These are phyloP conservation scores for Trematomus bernacchii DNA, from an alignment of 2,797 vertebrate species.

Conservation along the genomic window DNA sequence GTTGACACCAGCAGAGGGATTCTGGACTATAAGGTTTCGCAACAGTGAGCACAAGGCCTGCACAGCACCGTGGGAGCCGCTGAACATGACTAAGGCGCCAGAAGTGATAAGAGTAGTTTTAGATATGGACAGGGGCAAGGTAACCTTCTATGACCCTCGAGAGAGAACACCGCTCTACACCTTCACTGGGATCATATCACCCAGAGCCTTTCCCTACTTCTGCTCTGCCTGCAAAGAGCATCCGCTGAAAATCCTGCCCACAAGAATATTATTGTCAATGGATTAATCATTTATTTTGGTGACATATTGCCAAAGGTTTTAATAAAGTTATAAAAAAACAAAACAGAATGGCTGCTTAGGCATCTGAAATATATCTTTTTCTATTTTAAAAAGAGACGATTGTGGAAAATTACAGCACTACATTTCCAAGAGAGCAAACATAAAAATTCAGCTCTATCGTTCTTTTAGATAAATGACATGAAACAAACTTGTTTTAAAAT, in stretches of 20 bases:
- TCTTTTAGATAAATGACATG: slow-evolving; percentile 32
- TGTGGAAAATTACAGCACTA: neutral
- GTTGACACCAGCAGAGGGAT: slow-evolving; percentile 85
- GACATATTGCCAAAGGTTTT: neutral
- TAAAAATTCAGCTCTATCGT: neutral
- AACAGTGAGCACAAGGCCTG: slow-evolving; percentile 89
- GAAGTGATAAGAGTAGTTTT: slow-evolving; percentile 81
- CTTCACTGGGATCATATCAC: slow-evolving; percentile 78
- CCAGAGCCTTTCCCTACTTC: slow-evolving; percentile 84
- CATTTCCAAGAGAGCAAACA: neutral
- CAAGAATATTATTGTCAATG: slow-evolving; percentile 68
- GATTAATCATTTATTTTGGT: slow-evolving; percentile 52
- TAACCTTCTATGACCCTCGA: slow-evolving; percentile 82
- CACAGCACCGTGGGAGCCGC: slow-evolving; percentile 84
- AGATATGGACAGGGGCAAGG: slow-evolving; percentile 86
- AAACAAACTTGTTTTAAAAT: slow-evolving; percentile 62
- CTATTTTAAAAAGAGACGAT: neutral
- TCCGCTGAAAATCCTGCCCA: slow-evolving; percentile 82
- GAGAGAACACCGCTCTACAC: slow-evolving; percentile 84
- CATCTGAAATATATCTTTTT: neutral
- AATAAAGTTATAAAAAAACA: neutral
- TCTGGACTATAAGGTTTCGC: slow-evolving; percentile 87
- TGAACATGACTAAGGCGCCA: slow-evolving; percentile 79
- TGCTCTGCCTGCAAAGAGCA: slow-evolving; percentile 87
- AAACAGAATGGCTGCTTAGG: neutral